Evolutionary conservation across 2,888 invertebrate genomes (phyloP), one percentile per base, ranked within the genome.

Genomic region (Muschampia plurimacula): DNA sequence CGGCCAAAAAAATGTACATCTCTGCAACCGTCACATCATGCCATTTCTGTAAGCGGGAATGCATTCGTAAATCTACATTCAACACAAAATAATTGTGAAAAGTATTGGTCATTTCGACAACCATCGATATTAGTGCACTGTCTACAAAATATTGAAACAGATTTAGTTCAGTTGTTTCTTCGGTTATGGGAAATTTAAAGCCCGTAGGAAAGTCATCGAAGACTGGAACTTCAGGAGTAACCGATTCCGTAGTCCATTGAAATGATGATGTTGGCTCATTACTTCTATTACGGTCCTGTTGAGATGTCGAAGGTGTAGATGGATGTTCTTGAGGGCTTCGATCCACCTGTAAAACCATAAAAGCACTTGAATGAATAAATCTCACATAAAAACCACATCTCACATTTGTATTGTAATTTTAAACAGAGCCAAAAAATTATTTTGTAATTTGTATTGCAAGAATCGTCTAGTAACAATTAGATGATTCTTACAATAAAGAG

Each of bases 1-100:
- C 64, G 55, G 73, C 74, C 59, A 76, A 74, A 74, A 78, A 77
- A n/a, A 76, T 73, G 66, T 77, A 76, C 62, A 78, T 74, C 57
- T 77, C 72, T 57, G 72, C 70, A 68, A 70, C 49, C 36, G 67
- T 70, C 67, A 76, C 74, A 67, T 77, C 74, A 63, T 72, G 46
- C 74, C 76, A 78, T 67, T 52, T 60, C 49, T 75, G 74, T 62
- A 74, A 65, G 63, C 76, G 69, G 62, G 76, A 76, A 75, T 76
- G 74, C 39, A 39, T 39, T 62, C 69, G 46, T 49, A 69, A 13
- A 49, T 69, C 70, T 12, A 28, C 36, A 65, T 59, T 22, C 52
- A 32, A 57, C n/a, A 70, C 57, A 32, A 65, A 44, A 44, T 65
- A 41, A 57, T 65, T 39, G 41, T 70, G 65, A 44, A 65, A 65